Evolutionary conservation across 2,888 invertebrate species (phyloP).

Genomic region (Rotaria sp.): DNA sequence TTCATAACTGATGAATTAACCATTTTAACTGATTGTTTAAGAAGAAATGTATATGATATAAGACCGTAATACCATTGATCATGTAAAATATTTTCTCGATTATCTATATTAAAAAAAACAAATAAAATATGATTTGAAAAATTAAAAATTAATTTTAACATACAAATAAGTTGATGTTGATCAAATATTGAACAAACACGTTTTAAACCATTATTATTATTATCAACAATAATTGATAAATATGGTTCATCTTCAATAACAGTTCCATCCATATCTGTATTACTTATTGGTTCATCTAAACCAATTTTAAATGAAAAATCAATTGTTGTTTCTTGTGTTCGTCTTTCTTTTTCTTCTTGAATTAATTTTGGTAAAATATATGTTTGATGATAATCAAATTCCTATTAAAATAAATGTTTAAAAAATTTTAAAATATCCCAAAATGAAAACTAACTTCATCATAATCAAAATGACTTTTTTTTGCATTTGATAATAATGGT

Average conservation of each 20-base stretch:
- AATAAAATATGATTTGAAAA: not conserved
- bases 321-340: not conserved
- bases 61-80: not conserved
- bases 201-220: constrained; percentile 11
- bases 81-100: not conserved
- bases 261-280: not conserved
- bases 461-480: not conserved
- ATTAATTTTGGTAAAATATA: not conserved
- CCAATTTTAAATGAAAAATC: constrained; percentile 23
- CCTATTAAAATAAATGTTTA: not conserved
- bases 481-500: not conserved
- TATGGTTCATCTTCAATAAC: not conserved
- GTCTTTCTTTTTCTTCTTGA: not conserved
- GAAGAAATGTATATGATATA: not conserved
- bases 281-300: not conserved
- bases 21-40: not conserved
- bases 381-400: not conserved
- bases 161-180: constrained; percentile 3
- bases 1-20: constrained; percentile 12
- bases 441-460: not conserved
- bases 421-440: not conserved
- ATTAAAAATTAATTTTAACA: not conserved
- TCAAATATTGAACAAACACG: constrained; percentile 1
- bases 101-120: not conserved
- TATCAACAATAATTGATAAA: constrained; percentile 14